A percentile compares a stretch with the other conserved stretches of the same genome.
Evolutionary conservation across 2,888 invertebrate species (phyloP).

Genomic region (Aspidiotus destructor): DNA sequence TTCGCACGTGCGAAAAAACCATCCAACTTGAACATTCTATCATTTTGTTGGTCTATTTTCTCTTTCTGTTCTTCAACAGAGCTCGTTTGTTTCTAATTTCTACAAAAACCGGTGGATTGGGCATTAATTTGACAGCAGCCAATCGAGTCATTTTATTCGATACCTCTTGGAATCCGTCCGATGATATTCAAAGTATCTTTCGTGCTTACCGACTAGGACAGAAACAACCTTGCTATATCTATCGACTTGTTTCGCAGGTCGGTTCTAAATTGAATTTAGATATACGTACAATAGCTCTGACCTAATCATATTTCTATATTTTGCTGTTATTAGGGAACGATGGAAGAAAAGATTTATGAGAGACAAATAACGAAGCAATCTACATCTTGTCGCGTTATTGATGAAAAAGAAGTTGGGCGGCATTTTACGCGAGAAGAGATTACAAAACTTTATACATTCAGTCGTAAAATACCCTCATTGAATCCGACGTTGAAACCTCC

Average conservation of each 20-base stretch:
- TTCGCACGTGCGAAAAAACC: not conserved
- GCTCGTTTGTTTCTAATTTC: conserved; percentile 85
- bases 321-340: conserved; percentile 60
- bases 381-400: conserved; percentile 88
- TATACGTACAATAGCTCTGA: not conserved
- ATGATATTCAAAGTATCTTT: conserved; percentile 97
- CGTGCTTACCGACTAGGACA: conserved; percentile 96
- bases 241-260: conserved; percentile 81
- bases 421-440: conserved; percentile 92
- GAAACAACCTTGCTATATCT: conserved; percentile 92
- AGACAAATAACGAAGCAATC: conserved; percentile 94
- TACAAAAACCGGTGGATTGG: conserved; percentile 91
- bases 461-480: conserved; percentile 53
- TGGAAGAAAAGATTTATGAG: conserved; percentile 98
- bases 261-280: conserved; percentile 28
- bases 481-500: conserved; percentile 66
- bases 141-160: conserved; percentile 97
- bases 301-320: not conserved
- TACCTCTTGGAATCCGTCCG: conserved; percentile 98
- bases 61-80: conserved; percentile 40
- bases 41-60: too few species aligned
- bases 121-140: conserved; percentile 93
- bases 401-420: conserved; percentile 96
- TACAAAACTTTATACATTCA: conserved; percentile 80
- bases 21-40: not conserved